These are phyloP conservation scores for Cydia fagiglandana DNA, from an alignment of 1,140 invertebrate genomes.

Conservation along the genomic window DNA sequence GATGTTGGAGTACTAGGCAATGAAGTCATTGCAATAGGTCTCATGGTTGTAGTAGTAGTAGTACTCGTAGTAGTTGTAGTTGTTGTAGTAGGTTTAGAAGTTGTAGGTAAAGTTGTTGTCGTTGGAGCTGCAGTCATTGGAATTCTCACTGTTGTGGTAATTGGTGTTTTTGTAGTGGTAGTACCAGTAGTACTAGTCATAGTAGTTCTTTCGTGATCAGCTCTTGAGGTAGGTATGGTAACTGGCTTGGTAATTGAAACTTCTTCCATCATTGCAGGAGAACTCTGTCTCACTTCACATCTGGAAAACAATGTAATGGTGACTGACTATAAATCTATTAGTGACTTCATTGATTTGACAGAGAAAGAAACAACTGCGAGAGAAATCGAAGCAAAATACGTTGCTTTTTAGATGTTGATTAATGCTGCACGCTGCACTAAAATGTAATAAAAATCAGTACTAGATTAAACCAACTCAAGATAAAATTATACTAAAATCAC, in stretches of 20 bases:
- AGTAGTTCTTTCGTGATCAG: background rate
- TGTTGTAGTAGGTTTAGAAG: constrained; percentile 40
- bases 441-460: too few relatives aligned
- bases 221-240: constrained; percentile 24
- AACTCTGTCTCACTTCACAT: constrained; percentile 63
- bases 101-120: constrained; percentile 35
- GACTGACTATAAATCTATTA: constrained; percentile 52
- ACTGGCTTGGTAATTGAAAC: constrained; percentile 63
- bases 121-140: constrained; percentile 27
- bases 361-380: background rate
- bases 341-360: background rate
- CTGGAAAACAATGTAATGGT: constrained; percentile 20
- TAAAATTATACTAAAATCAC: too few relatives aligned
- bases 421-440: too few relatives aligned
- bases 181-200: constrained; percentile 41
- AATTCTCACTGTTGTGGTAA: constrained; percentile 38
- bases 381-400: too few relatives aligned
- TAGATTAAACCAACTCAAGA: too few relatives aligned
- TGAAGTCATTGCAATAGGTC: constrained; percentile 6
- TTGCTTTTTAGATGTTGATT: too few relatives aligned
- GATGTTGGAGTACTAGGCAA: background rate
- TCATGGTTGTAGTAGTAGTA: constrained; percentile 25
- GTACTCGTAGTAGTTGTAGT: constrained; percentile 36
- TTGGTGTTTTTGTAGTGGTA: constrained; percentile 42
- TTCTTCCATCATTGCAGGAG: constrained; percentile 56